These are phyloP conservation scores for Spea hammondii DNA, from an alignment of 2,797 vertebrate species.

Conservation along the genomic window DNA sequence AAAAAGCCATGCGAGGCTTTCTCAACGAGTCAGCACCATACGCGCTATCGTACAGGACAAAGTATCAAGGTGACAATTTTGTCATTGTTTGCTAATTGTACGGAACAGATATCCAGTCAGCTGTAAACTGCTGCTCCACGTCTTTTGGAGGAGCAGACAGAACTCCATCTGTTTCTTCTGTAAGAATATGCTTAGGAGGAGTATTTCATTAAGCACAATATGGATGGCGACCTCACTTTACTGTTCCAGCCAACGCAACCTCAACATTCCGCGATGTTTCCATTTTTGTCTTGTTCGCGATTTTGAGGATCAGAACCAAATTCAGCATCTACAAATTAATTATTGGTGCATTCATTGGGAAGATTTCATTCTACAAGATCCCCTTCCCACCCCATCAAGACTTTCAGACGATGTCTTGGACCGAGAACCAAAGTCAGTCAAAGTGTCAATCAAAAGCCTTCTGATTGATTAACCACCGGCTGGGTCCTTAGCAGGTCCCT, in stretches of 20 bases:
- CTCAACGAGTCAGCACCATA: conserved; percentile 16
- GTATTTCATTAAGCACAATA: not conserved
- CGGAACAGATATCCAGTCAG: conserved; percentile 16
- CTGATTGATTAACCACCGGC: too few relatives aligned
- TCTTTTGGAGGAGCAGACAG: conserved; percentile 16
- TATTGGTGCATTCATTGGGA: too few relatives aligned
- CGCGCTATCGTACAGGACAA: conserved; percentile 9
- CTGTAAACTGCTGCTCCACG: conserved; percentile 31
- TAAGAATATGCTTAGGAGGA: conserved; percentile 1
- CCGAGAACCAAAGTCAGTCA: too few relatives aligned
- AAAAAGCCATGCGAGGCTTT: not conserved
- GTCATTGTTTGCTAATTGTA: conserved; percentile 38
- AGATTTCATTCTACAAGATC: too few relatives aligned
- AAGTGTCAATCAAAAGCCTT: too few relatives aligned
- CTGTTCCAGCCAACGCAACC: not conserved
- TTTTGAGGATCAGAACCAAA: too few relatives aligned
- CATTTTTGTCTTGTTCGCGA: too few relatives aligned
- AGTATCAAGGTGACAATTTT: conserved; percentile 22
- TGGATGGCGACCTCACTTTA: not conserved
- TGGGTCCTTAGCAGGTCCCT: too few relatives aligned
- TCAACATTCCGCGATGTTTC: too few relatives aligned
- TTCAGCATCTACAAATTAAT: too few relatives aligned
- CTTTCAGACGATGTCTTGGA: too few relatives aligned
- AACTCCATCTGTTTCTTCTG: conserved; percentile 31
- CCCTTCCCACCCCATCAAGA: too few relatives aligned